Conservation (phyloP, 2,888 invertebrate genomes). For the Lasioglossum oenotherae region DNA sequence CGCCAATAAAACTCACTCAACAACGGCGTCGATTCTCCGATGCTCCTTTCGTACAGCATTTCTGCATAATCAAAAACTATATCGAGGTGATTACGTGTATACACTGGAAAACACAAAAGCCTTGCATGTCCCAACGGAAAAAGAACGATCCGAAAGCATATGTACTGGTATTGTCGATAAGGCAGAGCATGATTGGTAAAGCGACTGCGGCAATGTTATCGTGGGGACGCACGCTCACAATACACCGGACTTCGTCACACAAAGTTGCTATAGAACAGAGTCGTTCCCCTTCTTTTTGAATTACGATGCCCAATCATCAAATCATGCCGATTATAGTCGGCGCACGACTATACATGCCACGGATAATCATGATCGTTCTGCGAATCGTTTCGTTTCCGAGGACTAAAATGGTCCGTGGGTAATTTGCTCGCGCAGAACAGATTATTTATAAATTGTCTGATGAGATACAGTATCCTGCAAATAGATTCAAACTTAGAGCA, state of each 20-base stretch:
- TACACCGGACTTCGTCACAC: background rate
- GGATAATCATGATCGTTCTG: background rate
- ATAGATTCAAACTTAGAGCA: background rate
- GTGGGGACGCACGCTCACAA: background rate
- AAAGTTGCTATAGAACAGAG: background rate
- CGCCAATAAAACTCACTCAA: constrained; percentile 57
- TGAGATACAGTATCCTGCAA: background rate
- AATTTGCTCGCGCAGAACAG: background rate
- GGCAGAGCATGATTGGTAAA: constrained; percentile 45
- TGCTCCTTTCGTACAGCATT: constrained; percentile 51
- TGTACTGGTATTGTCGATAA: constrained; percentile 64
- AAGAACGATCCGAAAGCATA: constrained; percentile 11
- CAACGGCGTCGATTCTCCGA: constrained; percentile 55
- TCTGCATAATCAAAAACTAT: constrained; percentile 35
- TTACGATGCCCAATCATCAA: background rate
- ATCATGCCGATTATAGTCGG: background rate
- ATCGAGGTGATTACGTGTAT: constrained; percentile 8
- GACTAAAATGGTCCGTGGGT: background rate
- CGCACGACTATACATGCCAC: background rate
- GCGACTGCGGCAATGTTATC: constrained; percentile 35
- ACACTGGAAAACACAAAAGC: constrained; percentile 14
- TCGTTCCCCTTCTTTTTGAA: background rate
- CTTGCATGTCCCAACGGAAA: constrained; percentile 24
- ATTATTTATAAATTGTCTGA: background rate
- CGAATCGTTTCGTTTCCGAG: background rate